Conservation (phyloP, 2,797 vertebrate genomes). For the Neosalanx taihuensis region DNA sequence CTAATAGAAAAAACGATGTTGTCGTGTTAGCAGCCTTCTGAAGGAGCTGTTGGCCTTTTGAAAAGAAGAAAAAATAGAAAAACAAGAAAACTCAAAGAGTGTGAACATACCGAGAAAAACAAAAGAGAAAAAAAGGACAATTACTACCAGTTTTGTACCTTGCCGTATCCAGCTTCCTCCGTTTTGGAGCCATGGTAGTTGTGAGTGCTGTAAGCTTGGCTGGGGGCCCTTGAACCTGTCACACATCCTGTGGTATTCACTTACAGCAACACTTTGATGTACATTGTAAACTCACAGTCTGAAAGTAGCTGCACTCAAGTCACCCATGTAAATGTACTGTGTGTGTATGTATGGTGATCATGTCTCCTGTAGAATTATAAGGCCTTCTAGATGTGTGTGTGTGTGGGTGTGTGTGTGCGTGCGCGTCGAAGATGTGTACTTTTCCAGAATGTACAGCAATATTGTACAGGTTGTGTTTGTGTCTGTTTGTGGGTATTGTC, state of each 20-base stretch:
- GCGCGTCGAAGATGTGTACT: conserved; percentile 55
- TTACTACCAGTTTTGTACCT: conserved; percentile 3
- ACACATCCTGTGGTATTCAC: conserved; percentile 46
- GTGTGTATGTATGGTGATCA: conserved; percentile 36
- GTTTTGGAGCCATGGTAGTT: conserved; percentile 55
- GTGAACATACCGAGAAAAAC: conserved; percentile 17
- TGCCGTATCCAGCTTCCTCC: conserved; percentile 44
- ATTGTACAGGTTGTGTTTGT: conserved; percentile 73
- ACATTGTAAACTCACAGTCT: conserved; percentile 49
- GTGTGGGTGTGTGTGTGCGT: conserved; percentile 15
- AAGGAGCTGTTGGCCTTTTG: conserved; percentile 42
- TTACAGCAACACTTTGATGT: conserved; percentile 44
- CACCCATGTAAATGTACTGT: conserved; percentile 10
- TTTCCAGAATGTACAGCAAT: conserved; percentile 69
- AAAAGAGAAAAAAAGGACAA: conserved; percentile 10
- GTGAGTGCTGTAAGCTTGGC: conserved; percentile 51
- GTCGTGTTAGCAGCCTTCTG: conserved; percentile 52
- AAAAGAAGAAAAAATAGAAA: conserved; percentile 11
- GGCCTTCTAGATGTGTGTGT: conserved; percentile 60
- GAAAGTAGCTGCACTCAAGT: conserved; percentile 56
- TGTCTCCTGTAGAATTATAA: conserved; percentile 62
- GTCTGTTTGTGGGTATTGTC: conserved; percentile 40
- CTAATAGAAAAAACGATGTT: conserved; percentile 26
- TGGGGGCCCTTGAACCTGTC: conserved; percentile 36
- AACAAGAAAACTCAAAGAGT: background rate